phyloP scores from a whole-genome alignment of 2,113 vertebrate genomes.

The Gasterosteus nipponicus region DNA sequence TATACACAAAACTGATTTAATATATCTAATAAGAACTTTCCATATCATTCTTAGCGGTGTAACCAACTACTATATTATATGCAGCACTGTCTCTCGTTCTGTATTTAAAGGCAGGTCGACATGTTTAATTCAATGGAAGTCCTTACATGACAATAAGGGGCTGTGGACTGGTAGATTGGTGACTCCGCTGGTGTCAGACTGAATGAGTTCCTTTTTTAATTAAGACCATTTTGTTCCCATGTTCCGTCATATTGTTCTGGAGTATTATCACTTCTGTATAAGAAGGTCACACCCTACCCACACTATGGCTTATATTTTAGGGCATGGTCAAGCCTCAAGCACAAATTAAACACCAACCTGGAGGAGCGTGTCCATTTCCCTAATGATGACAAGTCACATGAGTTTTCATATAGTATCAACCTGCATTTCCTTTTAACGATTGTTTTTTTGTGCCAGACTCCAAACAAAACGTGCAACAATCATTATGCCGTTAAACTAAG shows the following conservation, averaged over 20 bases:
- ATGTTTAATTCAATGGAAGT: constrained; percentile 73
- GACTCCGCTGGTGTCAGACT: constrained; percentile 69
- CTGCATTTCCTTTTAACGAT: constrained; percentile 25
- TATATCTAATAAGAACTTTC: constrained; percentile 36
- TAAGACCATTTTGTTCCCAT: constrained; percentile 74
- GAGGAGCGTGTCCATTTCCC: constrained; percentile 52
- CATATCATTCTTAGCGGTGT: constrained; percentile 3
- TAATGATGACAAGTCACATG: constrained; percentile 66
- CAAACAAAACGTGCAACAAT: constrained; percentile 17
- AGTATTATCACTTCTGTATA: constrained; percentile 47
- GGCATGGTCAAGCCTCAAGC: constrained; percentile 68
- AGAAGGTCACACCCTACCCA: constrained; percentile 64
- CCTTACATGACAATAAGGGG: constrained; percentile 72
- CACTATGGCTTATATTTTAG: constrained; percentile 64
- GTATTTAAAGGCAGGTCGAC: constrained; percentile 51
- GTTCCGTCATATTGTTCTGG: constrained; percentile 71
- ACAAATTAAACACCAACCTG: constrained; percentile 56
- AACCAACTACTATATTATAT: constrained; percentile 40
- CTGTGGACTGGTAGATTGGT: constrained; percentile 60
- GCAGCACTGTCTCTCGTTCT: constrained; percentile 34
- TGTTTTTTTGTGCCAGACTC: not conserved
- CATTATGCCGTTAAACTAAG: constrained; percentile 1
- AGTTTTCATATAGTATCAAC: constrained; percentile 46
- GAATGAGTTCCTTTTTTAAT: constrained; percentile 73
- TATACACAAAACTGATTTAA: constrained; percentile 24